Evolutionary conservation across 2,888 invertebrate genomes (phyloP).

Genomic region (Gerris lacustris): DNA sequence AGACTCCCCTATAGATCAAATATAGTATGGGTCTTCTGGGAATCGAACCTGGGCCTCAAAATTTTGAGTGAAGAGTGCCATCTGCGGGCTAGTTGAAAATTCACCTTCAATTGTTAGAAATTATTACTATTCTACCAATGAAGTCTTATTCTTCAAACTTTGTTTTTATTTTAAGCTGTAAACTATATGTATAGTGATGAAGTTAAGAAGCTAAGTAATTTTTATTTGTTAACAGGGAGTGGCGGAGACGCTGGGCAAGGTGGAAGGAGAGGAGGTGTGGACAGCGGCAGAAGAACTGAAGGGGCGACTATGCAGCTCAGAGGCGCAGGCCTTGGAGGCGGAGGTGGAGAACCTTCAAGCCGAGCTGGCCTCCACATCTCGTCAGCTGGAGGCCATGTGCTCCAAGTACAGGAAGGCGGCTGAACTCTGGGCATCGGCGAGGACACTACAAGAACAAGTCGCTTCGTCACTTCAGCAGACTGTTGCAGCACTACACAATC

Average conservation of each 20-base stretch:
- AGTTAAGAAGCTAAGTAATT: too few relatives aligned
- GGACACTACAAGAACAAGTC: constrained; percentile 63
- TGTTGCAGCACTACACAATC: constrained; percentile 56
- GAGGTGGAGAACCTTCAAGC: constrained; percentile 33
- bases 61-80: too few relatives aligned
- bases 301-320: constrained; percentile 57
- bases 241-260: constrained; percentile 54
- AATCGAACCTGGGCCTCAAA: too few relatives aligned
- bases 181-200: too few relatives aligned
- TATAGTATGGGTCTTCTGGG: too few relatives aligned
- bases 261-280: constrained; percentile 62
- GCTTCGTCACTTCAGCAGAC: constrained; percentile 63
- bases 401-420: constrained; percentile 69
- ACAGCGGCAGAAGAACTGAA: constrained; percentile 64
- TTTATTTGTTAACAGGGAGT: constrained; percentile 36
- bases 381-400: constrained; percentile 57
- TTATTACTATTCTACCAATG: too few relatives aligned
- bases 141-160: too few relatives aligned
- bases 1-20: too few relatives aligned
- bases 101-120: too few relatives aligned
- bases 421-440: constrained; percentile 66
- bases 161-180: too few relatives aligned
- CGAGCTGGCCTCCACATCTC: neutral
- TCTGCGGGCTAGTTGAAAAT: too few relatives aligned
- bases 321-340: constrained; percentile 62